phyloP scores from a whole-genome alignment of 2,113 vertebrate species.

The Penelope pileata region DNA sequence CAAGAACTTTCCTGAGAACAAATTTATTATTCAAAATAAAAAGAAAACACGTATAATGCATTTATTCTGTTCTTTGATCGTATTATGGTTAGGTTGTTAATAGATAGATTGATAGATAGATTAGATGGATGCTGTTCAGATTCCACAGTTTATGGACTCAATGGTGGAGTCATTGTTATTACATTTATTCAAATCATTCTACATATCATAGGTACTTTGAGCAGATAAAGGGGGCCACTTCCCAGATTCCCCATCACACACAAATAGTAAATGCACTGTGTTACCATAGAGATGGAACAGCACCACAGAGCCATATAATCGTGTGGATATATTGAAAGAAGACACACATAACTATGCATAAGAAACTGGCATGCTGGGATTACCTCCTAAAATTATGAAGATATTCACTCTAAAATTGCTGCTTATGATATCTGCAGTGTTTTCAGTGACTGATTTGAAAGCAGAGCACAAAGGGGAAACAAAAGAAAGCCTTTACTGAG shows the following conservation, averaged over 20 bases:
- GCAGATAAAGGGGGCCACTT: neutral
- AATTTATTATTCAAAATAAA: neutral
- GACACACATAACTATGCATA: conserved; percentile 30
- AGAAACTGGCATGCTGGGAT: conserved; percentile 27
- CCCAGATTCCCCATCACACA: neutral
- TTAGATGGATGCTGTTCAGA: neutral
- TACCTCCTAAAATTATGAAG: conserved; percentile 28
- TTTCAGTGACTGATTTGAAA: neutral
- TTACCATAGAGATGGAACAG: conserved; percentile 58
- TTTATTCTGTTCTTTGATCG: neutral
- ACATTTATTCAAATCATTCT: neutral
- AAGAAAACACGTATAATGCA: neutral
- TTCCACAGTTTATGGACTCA: neutral
- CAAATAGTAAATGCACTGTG: neutral
- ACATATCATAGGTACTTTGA: neutral
- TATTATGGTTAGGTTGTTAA: neutral
- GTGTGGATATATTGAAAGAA: neutral
- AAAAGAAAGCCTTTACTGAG: neutral
- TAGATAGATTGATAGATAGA: neutral
- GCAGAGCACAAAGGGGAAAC: neutral
- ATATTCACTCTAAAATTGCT: conserved; percentile 37
- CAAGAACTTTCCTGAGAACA: neutral
- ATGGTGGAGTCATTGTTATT: neutral
- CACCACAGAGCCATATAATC: conserved; percentile 15
- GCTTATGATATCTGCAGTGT: neutral